These are phyloP conservation scores for Drymonia ruficornis DNA, from an alignment of 2,888 invertebrate genomes.

Conservation along the genomic window DNA sequence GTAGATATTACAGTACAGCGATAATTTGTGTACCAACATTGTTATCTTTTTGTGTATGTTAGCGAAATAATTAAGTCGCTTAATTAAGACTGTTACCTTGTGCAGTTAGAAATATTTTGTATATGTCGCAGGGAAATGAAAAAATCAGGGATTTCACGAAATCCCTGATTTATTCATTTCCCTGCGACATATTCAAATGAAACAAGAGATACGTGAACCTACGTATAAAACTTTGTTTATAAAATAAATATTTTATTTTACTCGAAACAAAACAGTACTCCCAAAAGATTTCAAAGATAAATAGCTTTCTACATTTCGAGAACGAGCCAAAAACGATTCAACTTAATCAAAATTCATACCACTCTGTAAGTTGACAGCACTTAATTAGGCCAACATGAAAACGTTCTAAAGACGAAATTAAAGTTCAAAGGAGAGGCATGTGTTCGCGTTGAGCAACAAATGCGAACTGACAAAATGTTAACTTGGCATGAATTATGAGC, in stretches of 20 bases:
- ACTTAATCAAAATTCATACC: constrained; percentile 51
- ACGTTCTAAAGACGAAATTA: constrained; percentile 53
- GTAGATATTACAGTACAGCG: constrained; percentile 12
- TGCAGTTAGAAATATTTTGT: not conserved
- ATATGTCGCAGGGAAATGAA: no score
- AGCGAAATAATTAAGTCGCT: constrained; percentile 1
- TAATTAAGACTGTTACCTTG: not conserved
- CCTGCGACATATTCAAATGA: no score
- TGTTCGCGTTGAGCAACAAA: constrained; percentile 69
- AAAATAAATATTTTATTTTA: no score
- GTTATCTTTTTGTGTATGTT: constrained; percentile 1
- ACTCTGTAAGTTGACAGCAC: constrained; percentile 40
- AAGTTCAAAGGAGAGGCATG: constrained; percentile 61
- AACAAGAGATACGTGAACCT: no score
- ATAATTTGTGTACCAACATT: constrained; percentile 13
- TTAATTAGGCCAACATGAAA: constrained; percentile 60
- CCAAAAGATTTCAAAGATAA: constrained; percentile 20
- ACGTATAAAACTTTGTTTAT: no score
- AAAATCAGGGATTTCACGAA: no score
- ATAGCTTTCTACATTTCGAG: constrained; percentile 17
- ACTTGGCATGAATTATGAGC: constrained; percentile 82
- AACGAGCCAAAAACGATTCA: constrained; percentile 31
- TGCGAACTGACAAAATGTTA: constrained; percentile 82
- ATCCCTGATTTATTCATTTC: no score
- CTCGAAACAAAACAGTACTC: constrained; percentile 6